These are phyloP conservation scores for Plectropomus leopardus DNA, from an alignment of 2,113 vertebrate genomes.

Conservation along the genomic window DNA sequence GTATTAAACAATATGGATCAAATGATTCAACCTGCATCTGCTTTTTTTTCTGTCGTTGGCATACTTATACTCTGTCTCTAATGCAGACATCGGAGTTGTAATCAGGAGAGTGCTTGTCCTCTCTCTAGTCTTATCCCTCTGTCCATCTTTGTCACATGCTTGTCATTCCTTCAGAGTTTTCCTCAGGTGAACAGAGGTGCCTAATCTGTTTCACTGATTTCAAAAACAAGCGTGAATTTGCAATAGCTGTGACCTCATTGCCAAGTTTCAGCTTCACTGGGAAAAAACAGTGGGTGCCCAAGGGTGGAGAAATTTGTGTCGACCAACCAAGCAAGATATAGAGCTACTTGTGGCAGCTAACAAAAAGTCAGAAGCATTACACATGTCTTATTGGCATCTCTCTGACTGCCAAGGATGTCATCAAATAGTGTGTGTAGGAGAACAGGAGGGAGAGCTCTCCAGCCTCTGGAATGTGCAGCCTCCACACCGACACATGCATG, in stretches of 20 bases:
- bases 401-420: conserved; percentile 34
- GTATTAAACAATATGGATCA: background rate
- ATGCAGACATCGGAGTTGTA: background rate
- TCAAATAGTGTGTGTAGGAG: conserved; percentile 1
- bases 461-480: conserved; percentile 51
- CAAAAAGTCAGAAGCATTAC: conserved; percentile 31
- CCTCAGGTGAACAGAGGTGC: conserved; percentile 43
- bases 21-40: background rate
- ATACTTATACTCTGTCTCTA: background rate
- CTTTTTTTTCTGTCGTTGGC: background rate
- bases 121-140: background rate
- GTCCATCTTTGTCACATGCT: conserved; percentile 60
- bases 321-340: too few relatives aligned
- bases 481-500: conserved; percentile 24
- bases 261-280: too few relatives aligned
- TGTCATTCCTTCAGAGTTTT: conserved; percentile 37
- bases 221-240: background rate
- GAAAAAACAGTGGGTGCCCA: too few relatives aligned
- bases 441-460: conserved; percentile 1
- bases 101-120: background rate
- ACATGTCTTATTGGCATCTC: conserved; percentile 26
- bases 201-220: conserved; percentile 46
- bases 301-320: too few relatives aligned
- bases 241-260: too few relatives aligned
- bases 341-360: too few relatives aligned